Base-by-base conservation (phyloP, 2,113 vertebrate species). In the Paralichthys olivaceus region DNA sequence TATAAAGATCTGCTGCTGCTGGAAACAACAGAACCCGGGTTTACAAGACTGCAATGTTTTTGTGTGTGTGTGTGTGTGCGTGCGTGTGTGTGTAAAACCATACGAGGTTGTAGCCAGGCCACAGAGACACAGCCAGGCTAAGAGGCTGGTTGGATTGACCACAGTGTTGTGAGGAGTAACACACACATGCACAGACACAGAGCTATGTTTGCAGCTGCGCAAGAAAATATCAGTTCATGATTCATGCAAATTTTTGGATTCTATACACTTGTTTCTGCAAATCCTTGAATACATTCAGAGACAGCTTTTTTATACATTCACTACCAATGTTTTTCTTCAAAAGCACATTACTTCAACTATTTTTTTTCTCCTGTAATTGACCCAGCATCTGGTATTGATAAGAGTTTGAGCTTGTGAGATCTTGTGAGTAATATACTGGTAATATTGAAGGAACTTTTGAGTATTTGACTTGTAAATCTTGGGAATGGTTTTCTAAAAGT, bases 1-100 rank as follows among this genome's bases (percentile, higher is more conserved):
- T 77, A 74, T 89, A 90, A 92, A 90, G 70, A 75, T 77, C 77
- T 73, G 67, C 81, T 87, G 80, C 87, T 75, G 82, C 80, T 89
- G 85, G 86, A 87, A 88, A 84, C 80, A 86, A 86, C 84, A 84
- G 74, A 83, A 77, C 60, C 71, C 70, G 66, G 55, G 22, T 90
- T 90, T 88, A 87, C 49, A 71, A 84, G 84, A 65, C 76, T 76
- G 70, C 65, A 72, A 29, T 70, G 49, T 63, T 56, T 65, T 22
- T 72, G 59, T 55, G 14, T 64, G 45, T 55, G 49, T 66, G 63
- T 47, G 53, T 54, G 34, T 25, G 53, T 54, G 26, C 23, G 17
- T 54, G 70, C 28, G 43, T 49, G 34, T 57, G 61, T 43, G 54
- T 54, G 63, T 55, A 84, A 88, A 22, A 69, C 64, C 73, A 65